A percentile compares a stretch with the other conserved stretches of the same genome.
These are phyloP conservation scores for Noctua janthe DNA, from an alignment of 2,888 invertebrate species.

Conservation along the genomic window DNA sequence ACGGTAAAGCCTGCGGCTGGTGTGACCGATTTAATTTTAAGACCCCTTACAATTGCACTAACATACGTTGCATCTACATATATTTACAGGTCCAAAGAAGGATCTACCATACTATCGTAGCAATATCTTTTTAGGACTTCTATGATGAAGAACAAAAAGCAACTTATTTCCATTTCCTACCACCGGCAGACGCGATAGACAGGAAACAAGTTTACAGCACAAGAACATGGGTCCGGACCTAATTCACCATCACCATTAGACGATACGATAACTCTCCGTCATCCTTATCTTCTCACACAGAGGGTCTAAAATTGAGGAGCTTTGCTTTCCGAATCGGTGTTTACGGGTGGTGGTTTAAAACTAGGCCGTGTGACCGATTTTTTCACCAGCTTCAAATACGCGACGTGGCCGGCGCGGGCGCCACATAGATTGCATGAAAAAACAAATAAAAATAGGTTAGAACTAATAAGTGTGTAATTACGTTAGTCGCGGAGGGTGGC, in stretches of 20 bases:
- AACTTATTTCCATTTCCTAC: constrained; percentile 14
- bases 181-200: constrained; percentile 12
- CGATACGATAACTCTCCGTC: not conserved
- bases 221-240: constrained; percentile 32
- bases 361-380: constrained; percentile 55
- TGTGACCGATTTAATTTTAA: too few species aligned
- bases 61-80: not conserved
- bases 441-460: constrained; percentile 83
- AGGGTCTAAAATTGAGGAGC: constrained; percentile 16
- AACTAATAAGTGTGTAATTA: constrained; percentile 89
- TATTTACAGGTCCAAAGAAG: not conserved
- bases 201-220: constrained; percentile 61
- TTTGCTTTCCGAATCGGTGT: not conserved
- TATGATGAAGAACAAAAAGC: not conserved
- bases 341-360: not conserved
- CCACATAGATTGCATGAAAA: constrained; percentile 74
- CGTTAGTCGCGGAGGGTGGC: constrained; percentile 85
- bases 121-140: not conserved
- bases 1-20: not conserved
- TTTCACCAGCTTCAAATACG: constrained; percentile 62
- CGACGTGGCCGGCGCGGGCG: constrained; percentile 54
- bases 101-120: not conserved
- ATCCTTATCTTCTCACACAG: not conserved
- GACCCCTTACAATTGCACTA: not conserved
- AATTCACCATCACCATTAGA: constrained; percentile 27